Percentiles rank a stretch among this genome's conserved stretches.
Conservation (phyloP, 53 echinoderm and acorn worm genomes). For the Mesocentrotus franciscanus region DNA sequence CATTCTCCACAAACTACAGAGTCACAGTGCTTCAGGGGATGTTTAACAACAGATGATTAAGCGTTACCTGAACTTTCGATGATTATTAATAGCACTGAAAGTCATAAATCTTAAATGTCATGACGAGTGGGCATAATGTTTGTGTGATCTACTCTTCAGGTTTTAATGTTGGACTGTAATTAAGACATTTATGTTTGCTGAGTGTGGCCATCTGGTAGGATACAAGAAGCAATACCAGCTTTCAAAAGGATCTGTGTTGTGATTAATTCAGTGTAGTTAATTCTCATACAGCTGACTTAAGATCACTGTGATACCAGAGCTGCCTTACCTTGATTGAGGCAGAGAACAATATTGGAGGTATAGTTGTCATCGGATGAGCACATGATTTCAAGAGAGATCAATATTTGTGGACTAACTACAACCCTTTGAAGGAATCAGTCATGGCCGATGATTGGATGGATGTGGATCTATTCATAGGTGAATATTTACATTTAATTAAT, state of each 20-base stretch:
- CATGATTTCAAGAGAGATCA: background rate
- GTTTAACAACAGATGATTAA: constrained; percentile 14
- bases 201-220: background rate
- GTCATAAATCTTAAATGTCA: background rate
- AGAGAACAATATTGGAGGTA: background rate
- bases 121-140: background rate
- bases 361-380: background rate
- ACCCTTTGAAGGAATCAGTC: background rate
- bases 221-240: background rate
- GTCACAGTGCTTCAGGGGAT: background rate
- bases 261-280: background rate
- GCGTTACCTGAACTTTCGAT: background rate
- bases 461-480: constrained; percentile 53
- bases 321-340: background rate
- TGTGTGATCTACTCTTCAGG: background rate
- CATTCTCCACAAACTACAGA: background rate
- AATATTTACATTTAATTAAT: background rate
- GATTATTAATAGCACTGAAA: constrained; percentile 17
- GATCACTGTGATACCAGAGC: background rate
- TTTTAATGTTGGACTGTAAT: background rate
- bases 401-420: background rate
- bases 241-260: background rate
- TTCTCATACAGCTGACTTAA: background rate
- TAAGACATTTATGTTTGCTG: background rate
- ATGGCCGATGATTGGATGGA: constrained; percentile 55